Percentiles rank a stretch among this genome's conserved stretches.
phyloP scores from a whole-genome alignment of 1,140 invertebrate genomes.

The Spodoptera litura region DNA sequence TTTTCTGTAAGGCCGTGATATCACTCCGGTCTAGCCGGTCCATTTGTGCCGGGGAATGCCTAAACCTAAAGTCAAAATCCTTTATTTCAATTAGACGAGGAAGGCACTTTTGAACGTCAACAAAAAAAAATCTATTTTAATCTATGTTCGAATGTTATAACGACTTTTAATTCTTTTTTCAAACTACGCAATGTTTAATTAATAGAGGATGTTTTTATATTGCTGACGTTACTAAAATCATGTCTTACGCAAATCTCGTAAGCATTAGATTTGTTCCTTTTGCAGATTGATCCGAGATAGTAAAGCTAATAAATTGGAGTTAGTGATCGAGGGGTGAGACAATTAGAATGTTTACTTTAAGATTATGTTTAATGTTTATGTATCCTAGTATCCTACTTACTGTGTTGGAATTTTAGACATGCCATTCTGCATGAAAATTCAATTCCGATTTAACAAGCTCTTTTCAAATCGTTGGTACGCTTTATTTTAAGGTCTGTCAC shows the following conservation, averaged over 20 bases:
- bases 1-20: too few species aligned
- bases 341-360: neutral
- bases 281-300: neutral
- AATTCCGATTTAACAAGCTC: too few species aligned
- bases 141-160: too few species aligned
- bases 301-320: conserved; percentile 8
- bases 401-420: neutral
- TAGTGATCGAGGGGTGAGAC: neutral
- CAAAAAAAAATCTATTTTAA: too few species aligned
- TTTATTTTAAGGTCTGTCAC: too few species aligned
- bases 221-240: neutral
- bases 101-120: too few species aligned
- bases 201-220: neutral
- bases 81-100: too few species aligned
- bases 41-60: too few species aligned
- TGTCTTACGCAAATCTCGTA: conserved; percentile 14
- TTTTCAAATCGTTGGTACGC: too few species aligned
- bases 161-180: neutral
- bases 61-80: too few species aligned
- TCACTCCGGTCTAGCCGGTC: too few species aligned
- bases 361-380: neutral
- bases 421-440: too few species aligned
- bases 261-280: conserved; percentile 1
- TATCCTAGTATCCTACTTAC: neutral
- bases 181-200: neutral